These are phyloP conservation scores for Corythucha ciliata DNA, from an alignment of 2,888 invertebrate genomes.

Conservation along the genomic window DNA sequence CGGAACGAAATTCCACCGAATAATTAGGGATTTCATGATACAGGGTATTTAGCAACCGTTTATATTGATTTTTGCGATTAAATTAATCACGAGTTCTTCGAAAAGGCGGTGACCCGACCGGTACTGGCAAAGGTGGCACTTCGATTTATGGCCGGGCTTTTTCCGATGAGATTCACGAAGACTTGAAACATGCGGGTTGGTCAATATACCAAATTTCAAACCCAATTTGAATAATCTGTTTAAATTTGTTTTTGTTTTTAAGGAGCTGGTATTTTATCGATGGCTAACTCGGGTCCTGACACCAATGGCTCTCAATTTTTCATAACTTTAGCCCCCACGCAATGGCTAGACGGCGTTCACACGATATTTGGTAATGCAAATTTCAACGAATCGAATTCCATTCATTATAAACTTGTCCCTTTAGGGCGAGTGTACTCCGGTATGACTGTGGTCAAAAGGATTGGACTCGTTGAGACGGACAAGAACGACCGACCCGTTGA, in stretches of 20 bases:
- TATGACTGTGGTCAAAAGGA: slow-evolving; percentile 82
- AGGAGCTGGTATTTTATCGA: slow-evolving; percentile 69
- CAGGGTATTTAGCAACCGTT: slow-evolving; percentile 59
- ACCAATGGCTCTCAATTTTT: slow-evolving; percentile 98
- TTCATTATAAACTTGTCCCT: too few relatives aligned
- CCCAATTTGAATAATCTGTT: too few relatives aligned
- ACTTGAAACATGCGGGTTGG: slow-evolving; percentile 91
- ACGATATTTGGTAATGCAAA: slow-evolving; percentile 78
- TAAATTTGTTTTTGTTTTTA: slow-evolving; percentile 18
- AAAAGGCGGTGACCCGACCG: slow-evolving; percentile 86
- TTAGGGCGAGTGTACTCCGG: slow-evolving; percentile 66
- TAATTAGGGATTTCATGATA: slow-evolving; percentile 89
- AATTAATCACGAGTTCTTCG: too few relatives aligned
- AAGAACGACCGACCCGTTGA: slow-evolving; percentile 84
- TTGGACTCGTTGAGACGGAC: slow-evolving; percentile 90
- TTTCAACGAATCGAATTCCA: too few relatives aligned
- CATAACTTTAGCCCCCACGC: slow-evolving; percentile 89
- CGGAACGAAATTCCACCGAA: slow-evolving; percentile 89
- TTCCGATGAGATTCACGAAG: slow-evolving; percentile 88
- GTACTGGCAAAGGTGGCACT: slow-evolving; percentile 89
- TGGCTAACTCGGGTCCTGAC: slow-evolving; percentile 97
- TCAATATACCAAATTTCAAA: too few relatives aligned
- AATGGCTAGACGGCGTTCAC: slow-evolving; percentile 97
- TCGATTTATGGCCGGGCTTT: slow-evolving; percentile 94
- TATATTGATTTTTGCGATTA: too few relatives aligned